Percentiles rank a stretch among this genome's conserved stretches.
Conservation (phyloP, 2,888 invertebrate genomes). For the Nemapogon koenigi region DNA sequence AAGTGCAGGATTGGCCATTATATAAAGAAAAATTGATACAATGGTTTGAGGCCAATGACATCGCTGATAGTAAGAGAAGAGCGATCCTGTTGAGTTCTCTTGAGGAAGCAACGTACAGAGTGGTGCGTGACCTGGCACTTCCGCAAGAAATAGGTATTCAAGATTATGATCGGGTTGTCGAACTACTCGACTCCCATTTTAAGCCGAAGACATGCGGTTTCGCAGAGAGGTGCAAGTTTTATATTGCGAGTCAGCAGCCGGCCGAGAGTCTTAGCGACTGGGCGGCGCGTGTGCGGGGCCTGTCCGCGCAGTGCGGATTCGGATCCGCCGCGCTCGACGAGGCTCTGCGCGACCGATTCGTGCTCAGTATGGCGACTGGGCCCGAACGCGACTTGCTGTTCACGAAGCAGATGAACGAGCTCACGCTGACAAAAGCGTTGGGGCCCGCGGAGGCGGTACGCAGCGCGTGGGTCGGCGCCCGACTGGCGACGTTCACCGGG, state of each 20-base stretch:
- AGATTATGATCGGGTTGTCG: conserved; percentile 2
- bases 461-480: conserved; percentile 1
- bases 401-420: not conserved
- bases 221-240: conserved; percentile 12
- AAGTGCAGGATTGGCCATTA: too few species aligned
- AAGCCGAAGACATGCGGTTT: conserved; percentile 11
- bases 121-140: not conserved
- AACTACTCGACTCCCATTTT: conserved; percentile 13
- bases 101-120: too few species aligned
- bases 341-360: conserved; percentile 17
- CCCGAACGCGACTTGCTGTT: conserved; percentile 1
- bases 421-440: too few species aligned
- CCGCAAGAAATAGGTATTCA: not conserved
- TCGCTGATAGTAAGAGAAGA: too few species aligned
- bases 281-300: conserved; percentile 15
- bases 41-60: too few species aligned
- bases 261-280: conserved; percentile 11
- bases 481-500: not conserved
- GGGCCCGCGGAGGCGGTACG: not conserved
- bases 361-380: conserved; percentile 1
- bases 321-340: conserved; percentile 12
- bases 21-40: too few species aligned
- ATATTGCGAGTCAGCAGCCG: conserved; percentile 11
- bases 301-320: conserved; percentile 16
- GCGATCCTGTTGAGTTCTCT: too few species aligned